These are phyloP conservation scores for Cremastinae sp. DNA, from an alignment of 2,888 invertebrate genomes.

Conservation along the genomic window DNA sequence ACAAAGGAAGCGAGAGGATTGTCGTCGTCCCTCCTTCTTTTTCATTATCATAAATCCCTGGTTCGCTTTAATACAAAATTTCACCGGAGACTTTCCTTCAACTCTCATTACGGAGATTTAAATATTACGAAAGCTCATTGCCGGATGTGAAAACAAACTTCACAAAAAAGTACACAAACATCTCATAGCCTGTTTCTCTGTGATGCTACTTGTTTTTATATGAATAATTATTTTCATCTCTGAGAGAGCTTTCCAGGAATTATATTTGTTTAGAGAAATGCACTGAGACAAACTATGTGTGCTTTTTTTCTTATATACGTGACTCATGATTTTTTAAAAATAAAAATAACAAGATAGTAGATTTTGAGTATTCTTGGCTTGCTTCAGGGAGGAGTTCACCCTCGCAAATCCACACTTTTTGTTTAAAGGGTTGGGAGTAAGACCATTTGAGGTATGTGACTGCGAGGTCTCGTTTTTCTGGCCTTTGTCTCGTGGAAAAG, in stretches of 20 bases:
- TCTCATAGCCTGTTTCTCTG: not conserved
- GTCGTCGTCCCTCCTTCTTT: conserved; percentile 9
- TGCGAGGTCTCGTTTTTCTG: conserved; percentile 5
- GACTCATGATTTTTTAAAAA: no score
- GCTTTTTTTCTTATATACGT: no score
- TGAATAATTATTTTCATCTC: not conserved
- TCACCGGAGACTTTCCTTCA: conserved; percentile 11
- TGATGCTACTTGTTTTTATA: not conserved
- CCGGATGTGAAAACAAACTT: conserved; percentile 1
- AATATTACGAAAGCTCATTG: not conserved
- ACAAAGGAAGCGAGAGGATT: conserved; percentile 5
- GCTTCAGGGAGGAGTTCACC: conserved; percentile 7
- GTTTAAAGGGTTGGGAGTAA: conserved; percentile 6
- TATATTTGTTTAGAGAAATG: not conserved
- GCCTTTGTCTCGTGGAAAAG: conserved; percentile 8
- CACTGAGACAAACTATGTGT: no score
- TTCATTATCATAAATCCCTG: conserved; percentile 40
- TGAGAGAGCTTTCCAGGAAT: not conserved
- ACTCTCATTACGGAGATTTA: conserved; percentile 17
- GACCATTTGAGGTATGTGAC: conserved; percentile 34
- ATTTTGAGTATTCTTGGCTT: not conserved
- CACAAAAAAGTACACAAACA: no score
- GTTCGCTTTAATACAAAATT: conserved; percentile 30
- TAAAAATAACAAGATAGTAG: no score
- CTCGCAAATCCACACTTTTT: conserved; percentile 1